Conservation (phyloP, 2,888 invertebrate genomes). For the Saturnia japonica region DNA sequence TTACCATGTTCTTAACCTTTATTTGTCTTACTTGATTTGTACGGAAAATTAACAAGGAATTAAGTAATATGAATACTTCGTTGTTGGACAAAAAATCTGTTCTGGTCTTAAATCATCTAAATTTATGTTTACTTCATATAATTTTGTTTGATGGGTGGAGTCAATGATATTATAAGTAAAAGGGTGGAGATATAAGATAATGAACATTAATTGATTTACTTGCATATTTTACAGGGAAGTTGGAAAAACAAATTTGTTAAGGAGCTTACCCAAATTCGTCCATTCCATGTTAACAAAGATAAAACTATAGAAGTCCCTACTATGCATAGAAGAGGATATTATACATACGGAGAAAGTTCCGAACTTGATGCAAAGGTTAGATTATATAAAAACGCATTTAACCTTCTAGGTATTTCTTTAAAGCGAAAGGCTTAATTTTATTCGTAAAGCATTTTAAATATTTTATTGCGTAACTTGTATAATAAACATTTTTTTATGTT, state of each 20-base stretch:
- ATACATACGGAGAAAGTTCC: conserved; percentile 55
- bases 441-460: no score
- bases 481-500: no score
- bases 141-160: no score
- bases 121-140: not conserved
- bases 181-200: no score
- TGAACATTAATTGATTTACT: not conserved
- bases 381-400: conserved; percentile 5
- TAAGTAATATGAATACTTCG: not conserved
- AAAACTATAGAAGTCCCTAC: conserved; percentile 84
- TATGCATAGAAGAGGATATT: conserved; percentile 83
- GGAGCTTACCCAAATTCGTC: conserved; percentile 74
- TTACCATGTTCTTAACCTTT: not conserved
- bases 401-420: no score
- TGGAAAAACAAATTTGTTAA: conserved; percentile 86
- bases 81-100: not conserved
- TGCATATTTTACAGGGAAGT: conserved; percentile 65
- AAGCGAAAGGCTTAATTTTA: no score
- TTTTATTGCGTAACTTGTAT: no score
- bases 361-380: conserved; percentile 64
- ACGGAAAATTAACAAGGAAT: not conserved
- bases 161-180: no score
- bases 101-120: not conserved
- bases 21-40: not conserved
- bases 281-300: conserved; percentile 83